Evolutionary conservation across 92 coral and sea anemone species (phyloP), one percentile per base, ranked within the genome.

Genomic region (Zoanthus solanderi): DNA sequence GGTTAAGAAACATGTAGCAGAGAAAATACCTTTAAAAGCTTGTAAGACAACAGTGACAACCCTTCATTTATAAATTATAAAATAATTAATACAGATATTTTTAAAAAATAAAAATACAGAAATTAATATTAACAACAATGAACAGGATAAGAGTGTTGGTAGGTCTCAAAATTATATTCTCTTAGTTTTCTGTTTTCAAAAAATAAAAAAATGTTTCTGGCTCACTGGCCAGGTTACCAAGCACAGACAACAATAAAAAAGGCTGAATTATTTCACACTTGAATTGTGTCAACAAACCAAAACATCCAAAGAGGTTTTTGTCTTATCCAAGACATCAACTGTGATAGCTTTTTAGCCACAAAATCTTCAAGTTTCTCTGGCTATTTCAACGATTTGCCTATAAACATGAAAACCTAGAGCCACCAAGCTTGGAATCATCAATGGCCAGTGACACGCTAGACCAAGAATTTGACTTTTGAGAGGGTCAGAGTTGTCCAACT

Each of bases 311-410:
- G 78, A 74, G 78, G 78, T 42, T 23, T 10, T 5, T 42, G 44
- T 52, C 17, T 5, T 42, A 17, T 52, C 44, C 6, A 76, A 5
- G 88, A 84, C 6, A 71, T 79, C 31, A 71, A 72, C 53, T 84
- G 88, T 61, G 71, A 84, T 48, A 14, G 53, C 45, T 84, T 84
- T 84, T 72, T 72, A 34, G 18, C 37, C 13, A 18, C 29, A 18
- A 80, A 84, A 84, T 10, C 63, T 15, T 84, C 88, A n/a, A 8
- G 52, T 48, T 84, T 84, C 88, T 84, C 80, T 84, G 88, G 80
- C 4, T 84, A 72, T 53, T 84, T 79, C 37, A 84, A 84, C 48
- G 88, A 84, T 45, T 80, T 71, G 28, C 88, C 88, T 29, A 84
- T 80, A 84, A 84, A 72, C 88, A 72, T 60, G 69, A 84, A 54